Evolutionary conservation across 2,797 vertebrate genomes (phyloP), one percentile per base, ranked within the genome.

Genomic region (Adrianichthys oophorus): DNA sequence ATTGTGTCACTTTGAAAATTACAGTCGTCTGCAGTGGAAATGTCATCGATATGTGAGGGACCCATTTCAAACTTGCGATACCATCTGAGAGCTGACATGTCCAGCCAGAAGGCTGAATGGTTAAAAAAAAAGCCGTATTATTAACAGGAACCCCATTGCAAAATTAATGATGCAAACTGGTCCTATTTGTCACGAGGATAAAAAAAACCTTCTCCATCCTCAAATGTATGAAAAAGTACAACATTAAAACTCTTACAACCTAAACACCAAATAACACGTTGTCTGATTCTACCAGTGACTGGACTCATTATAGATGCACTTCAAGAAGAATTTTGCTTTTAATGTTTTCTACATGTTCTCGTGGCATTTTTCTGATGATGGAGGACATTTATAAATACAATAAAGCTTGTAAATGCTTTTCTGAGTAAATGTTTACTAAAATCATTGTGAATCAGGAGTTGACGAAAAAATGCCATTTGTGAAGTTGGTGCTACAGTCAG

Each of bases 31-130:
- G 44, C 70, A 66, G 73, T 71, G 79, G 77, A 89, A 87, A 90
- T 89, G 85, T 87, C 88, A 88, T 56, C 73, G 82, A 78, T 75
- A 80, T 80, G 68, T 18, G 65, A 83, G 65, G 62, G 61, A 37
- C 52, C 59, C 61, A 65, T 82, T 85, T 75, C 24, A 1, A 49
- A 67, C 77, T 75, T 72, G 71, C 70, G 71, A 80, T 85, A 79
- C 80, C 78, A 74, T 68, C 69, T 64, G 65, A 79, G 70, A 52
- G 23, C 62, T 60, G 72, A 88, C 81, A 79, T 87, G 81, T 81
- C 62, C 60, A 75, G 76, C 83, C 76, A 78, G 73, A 83, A 81
- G 81, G 74, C 64, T 68, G 42, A 56, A 54, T 55, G 62, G 82
- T 86, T 87, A 83, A 83, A 86, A 81, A 75, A 70, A 76, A 55